Percentiles rank a stretch among this genome's conserved stretches.
These are phyloP conservation scores for Lithobates pipiens DNA, from an alignment of 2,797 vertebrate genomes.

Conservation along the genomic window DNA sequence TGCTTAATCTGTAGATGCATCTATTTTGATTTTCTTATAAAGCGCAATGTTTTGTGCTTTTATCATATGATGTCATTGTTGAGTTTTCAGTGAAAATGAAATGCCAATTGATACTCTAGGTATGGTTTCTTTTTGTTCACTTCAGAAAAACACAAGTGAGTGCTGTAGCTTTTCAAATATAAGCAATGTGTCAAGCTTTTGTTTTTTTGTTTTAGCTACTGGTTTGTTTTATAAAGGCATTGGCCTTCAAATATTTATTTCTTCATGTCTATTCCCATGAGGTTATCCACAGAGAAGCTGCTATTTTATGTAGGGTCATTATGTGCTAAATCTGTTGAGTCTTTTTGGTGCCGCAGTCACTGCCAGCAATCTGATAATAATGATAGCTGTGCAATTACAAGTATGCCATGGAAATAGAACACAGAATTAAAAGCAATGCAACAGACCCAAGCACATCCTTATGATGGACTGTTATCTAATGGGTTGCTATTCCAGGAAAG, in stretches of 20 bases:
- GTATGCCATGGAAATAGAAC: slow-evolving; percentile 72
- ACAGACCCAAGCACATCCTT: background rate
- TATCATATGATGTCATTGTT: slow-evolving; percentile 1
- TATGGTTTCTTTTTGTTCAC: slow-evolving; percentile 9
- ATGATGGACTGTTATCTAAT: background rate
- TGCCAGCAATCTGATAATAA: slow-evolving; percentile 79
- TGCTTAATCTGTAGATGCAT: background rate
- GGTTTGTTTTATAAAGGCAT: slow-evolving; percentile 76
- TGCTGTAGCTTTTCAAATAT: slow-evolving; percentile 16
- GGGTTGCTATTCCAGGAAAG: background rate
- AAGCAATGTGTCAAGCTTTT: slow-evolving; percentile 52
- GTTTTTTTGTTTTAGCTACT: slow-evolving; percentile 69
- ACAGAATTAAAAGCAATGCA: slow-evolving; percentile 58
- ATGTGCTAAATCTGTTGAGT: slow-evolving; percentile 83
- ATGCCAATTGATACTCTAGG: slow-evolving; percentile 11
- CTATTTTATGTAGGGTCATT: slow-evolving; percentile 78
- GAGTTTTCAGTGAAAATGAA: slow-evolving; percentile 11
- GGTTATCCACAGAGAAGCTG: slow-evolving; percentile 76
- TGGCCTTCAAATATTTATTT: slow-evolving; percentile 81
- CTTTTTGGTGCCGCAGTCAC: slow-evolving; percentile 77
- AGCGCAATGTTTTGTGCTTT: background rate
- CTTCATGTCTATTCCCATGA: slow-evolving; percentile 79
- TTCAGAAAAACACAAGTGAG: slow-evolving; percentile 6
- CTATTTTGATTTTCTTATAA: background rate
- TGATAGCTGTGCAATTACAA: slow-evolving; percentile 80